Percentiles rank a stretch among this genome's conserved stretches.
Conservation (phyloP, 1,140 invertebrate species). For the Spodoptera frugiperda region DNA sequence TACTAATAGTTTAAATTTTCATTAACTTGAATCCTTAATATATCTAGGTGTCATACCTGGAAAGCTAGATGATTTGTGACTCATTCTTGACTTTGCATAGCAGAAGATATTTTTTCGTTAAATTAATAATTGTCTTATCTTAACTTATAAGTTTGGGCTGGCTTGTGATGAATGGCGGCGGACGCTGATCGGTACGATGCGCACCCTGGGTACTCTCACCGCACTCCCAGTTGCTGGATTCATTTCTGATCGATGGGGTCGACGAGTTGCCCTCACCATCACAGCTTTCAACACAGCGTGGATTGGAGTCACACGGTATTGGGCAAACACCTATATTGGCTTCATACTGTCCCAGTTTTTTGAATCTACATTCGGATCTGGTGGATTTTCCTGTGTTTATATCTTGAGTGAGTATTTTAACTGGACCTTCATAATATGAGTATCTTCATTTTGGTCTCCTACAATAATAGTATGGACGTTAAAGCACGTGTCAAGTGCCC, state of each 20-base stretch:
- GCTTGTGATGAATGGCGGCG: constrained; percentile 70
- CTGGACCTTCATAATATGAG: too few relatives aligned
- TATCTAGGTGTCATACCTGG: too few relatives aligned
- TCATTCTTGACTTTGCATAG: too few relatives aligned
- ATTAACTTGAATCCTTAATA: too few relatives aligned
- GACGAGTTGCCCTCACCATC: constrained; percentile 87
- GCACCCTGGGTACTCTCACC: constrained; percentile 64
- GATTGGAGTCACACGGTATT: constrained; percentile 88
- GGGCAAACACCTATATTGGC: constrained; percentile 88
- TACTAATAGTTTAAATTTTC: too few relatives aligned
- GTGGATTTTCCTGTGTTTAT: constrained; percentile 77
- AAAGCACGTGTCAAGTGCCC: not conserved
- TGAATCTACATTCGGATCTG: constrained; percentile 87
- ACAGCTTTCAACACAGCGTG: constrained; percentile 87
- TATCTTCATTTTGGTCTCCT: too few relatives aligned
- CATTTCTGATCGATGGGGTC: constrained; percentile 89
- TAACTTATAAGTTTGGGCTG: constrained; percentile 58
- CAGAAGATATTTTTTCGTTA: not conserved
- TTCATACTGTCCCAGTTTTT: constrained; percentile 89
- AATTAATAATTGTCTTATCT: not conserved
- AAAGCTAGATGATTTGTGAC: too few relatives aligned
- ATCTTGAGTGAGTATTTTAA: constrained; percentile 86
- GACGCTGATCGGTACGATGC: constrained; percentile 62
- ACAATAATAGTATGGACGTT: too few relatives aligned
- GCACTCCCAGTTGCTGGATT: constrained; percentile 89